Conservation (phyloP, 2,888 invertebrate genomes). For the Drosophila histrio region DNA sequence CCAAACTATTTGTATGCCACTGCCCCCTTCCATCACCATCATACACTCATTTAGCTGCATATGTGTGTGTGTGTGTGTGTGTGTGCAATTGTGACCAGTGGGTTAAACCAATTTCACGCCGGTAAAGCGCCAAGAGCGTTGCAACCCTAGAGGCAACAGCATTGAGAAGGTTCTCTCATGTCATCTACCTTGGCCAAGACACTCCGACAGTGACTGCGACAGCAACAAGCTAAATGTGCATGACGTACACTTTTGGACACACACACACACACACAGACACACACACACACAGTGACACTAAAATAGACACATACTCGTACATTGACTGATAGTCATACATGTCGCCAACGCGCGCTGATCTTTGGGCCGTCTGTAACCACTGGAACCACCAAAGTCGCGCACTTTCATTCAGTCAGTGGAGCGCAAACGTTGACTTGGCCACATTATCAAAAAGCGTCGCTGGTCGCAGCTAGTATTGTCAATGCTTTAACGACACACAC, state of each 20-base stretch:
- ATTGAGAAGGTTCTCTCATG: slow-evolving; percentile 62
- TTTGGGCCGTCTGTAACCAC: slow-evolving; percentile 56
- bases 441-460: slow-evolving; percentile 61
- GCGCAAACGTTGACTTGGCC: slow-evolving; percentile 66
- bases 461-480: slow-evolving; percentile 72
- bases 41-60: not conserved
- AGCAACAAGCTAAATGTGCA: slow-evolving; percentile 77
- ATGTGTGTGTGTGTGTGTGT: slow-evolving; percentile 38
- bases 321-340: slow-evolving; percentile 4
- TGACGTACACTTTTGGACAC: slow-evolving; percentile 77
- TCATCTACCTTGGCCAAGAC: slow-evolving; percentile 57
- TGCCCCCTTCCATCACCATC: not conserved
- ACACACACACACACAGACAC: slow-evolving; percentile 41
- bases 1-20: slow-evolving; percentile 62
- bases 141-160: slow-evolving; percentile 60
- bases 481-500: slow-evolving; percentile 50
- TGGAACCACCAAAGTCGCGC: slow-evolving; percentile 50
- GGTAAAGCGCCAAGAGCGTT: slow-evolving; percentile 76
- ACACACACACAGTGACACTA: not conserved
- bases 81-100: slow-evolving; percentile 80
- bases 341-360: slow-evolving; percentile 36
- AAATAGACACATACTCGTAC: not conserved
- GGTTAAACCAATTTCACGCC: slow-evolving; percentile 82
- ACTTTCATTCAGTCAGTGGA: slow-evolving; percentile 75
- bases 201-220: not conserved